A percentile compares a stretch with the other conserved stretches of the same genome.
These are phyloP conservation scores for Butorides virescens DNA, from an alignment of 2,113 vertebrate genomes.

Conservation along the genomic window DNA sequence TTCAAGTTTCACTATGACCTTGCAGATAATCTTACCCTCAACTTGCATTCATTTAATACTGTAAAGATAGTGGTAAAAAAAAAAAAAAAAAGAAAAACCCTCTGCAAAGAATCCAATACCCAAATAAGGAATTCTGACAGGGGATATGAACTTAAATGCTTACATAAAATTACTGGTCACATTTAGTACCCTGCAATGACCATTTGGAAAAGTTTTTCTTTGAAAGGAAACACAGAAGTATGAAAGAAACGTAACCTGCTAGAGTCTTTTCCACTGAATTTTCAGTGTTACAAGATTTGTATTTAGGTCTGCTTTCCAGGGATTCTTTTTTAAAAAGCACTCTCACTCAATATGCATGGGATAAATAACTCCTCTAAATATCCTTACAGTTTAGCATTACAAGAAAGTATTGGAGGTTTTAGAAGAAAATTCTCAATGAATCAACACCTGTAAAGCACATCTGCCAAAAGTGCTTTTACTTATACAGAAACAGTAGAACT, in stretches of 20 bases:
- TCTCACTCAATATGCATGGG: not conserved
- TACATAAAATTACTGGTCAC: slow-evolving; percentile 61
- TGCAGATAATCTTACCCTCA: slow-evolving; percentile 47
- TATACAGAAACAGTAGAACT: not conserved
- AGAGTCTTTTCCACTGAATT: not conserved
- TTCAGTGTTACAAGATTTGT: not conserved
- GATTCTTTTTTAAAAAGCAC: not conserved
- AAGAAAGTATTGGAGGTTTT: not conserved
- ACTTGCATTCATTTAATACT: slow-evolving; percentile 42
- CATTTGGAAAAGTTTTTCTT: slow-evolving; percentile 43
- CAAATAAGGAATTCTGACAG: slow-evolving; percentile 52
- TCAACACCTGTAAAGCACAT: not conserved
- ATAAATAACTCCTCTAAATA: not conserved
- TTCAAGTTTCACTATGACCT: slow-evolving; percentile 38
- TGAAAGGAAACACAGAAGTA: slow-evolving; percentile 8
- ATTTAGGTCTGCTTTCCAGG: not conserved
- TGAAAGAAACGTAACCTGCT: slow-evolving; percentile 31
- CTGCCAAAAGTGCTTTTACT: not conserved
- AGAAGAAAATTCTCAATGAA: not conserved
- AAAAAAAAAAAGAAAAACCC: slow-evolving; percentile 8
- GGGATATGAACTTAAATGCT: slow-evolving; percentile 57
- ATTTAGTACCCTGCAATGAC: slow-evolving; percentile 42
- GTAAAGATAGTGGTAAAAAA: not conserved
- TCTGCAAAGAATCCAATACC: slow-evolving; percentile 44
- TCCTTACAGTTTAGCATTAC: not conserved